Conservation (phyloP, 1,140 invertebrate species). For the Nephotettix cincticeps region DNA sequence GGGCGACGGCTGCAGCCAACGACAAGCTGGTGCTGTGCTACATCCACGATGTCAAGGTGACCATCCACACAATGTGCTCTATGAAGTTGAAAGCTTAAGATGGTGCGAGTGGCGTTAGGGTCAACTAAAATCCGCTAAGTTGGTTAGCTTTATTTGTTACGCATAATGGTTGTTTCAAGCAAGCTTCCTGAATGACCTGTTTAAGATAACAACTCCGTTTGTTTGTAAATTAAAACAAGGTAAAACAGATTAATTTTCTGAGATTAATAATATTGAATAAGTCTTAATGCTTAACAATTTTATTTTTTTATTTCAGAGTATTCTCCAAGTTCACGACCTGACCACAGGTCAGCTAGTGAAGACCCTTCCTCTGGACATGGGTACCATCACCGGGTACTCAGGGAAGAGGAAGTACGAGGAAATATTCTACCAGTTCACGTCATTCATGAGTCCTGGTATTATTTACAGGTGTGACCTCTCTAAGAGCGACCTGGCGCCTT, state of each 20-base stretch:
- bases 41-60: constrained; percentile 91
- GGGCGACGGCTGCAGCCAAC: constrained; percentile 76
- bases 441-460: constrained; percentile 87
- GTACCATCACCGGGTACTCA: constrained; percentile 80
- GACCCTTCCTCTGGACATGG: constrained; percentile 80
- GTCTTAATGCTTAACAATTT: no score
- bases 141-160: not conserved
- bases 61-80: no score
- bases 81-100: not conserved
- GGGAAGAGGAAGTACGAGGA: constrained; percentile 84
- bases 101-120: no score
- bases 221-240: no score
- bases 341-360: constrained; percentile 69
- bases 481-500: constrained; percentile 60
- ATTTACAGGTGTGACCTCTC: constrained; percentile 87
- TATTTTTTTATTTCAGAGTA: constrained; percentile 73
- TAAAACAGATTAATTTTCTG: no score
- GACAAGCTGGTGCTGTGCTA: constrained; percentile 91
- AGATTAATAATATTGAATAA: no score
- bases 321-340: constrained; percentile 79
- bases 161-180: not conserved
- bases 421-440: constrained; percentile 93
- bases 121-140: not conserved
- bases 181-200: no score
- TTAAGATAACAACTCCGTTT: no score